Evolutionary conservation across 2,113 vertebrate species (phyloP), one percentile per base, ranked within the genome.

Genomic region (Lamprotornis superbus): DNA sequence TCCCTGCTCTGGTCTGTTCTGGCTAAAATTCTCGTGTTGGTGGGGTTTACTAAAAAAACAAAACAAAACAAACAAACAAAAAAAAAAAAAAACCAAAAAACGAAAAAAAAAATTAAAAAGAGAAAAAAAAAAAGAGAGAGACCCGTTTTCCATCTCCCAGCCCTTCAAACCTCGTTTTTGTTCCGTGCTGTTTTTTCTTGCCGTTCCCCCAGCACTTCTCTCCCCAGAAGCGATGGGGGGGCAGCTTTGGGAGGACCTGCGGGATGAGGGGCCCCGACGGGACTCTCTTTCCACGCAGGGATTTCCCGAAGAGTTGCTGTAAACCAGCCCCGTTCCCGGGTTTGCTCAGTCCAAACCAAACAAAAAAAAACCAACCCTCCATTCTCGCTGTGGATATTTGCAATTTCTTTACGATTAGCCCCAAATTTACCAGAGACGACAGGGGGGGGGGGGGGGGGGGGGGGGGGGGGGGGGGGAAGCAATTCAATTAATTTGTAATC

Each of bases 401-500:
- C 56, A 17, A 82, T 94, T 94, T 91, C 65, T 91, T 91, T 86
- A 59, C 40, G 37, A 68, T 83, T 53, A 81, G 55, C 59, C 84
- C 92, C 84, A 91, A 94, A 91, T 94, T 96, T 95, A 37, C 63
- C 64, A 30, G 20, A 89, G 67, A 77, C 75, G 87, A 89, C 92
- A 93, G 18, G 12, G n/a, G 33, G 25, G 57, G 40, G 24, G 6
- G 40, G 24, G 18, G 8, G 18, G 8, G 18, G 12, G n/a, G 33
- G 25, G 57, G 40, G 24, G 6, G 40, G 24, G 18, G 8, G 18
- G 8, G 22, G 20, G 15, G 25, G 1, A 35, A 85, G 87, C 89
- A 95, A 96, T 95, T 95, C 35, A 93, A 95, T 95, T 96, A 95
- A 96, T 93, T 95, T 91, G 47, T 96, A 95, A 93, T 93, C 94